Base-by-base conservation (phyloP, 1,140 invertebrate genomes). In the Kradibia gibbosae region DNA sequence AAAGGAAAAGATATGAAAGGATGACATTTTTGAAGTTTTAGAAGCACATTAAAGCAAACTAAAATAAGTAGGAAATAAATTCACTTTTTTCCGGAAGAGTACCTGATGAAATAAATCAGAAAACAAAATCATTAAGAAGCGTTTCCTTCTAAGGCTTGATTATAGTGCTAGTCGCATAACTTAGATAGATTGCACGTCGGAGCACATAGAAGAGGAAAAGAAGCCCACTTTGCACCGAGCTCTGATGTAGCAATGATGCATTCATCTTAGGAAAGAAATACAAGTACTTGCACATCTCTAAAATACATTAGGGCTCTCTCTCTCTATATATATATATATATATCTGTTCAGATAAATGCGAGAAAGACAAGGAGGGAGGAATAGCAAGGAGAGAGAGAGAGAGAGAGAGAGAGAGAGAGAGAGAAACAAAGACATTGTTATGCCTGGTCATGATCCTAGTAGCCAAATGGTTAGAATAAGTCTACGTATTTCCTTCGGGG, bases 241-340 rank as follows among this genome's bases (percentile, higher is more conserved):
- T 7, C 71, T 4, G 15, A 57, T n/a, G 15, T 2, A 8, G 20
- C 42, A 34, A 65, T 67, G 75, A 67, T 36, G 62, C 67, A 78
- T 78, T 55, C 60, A 70, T 78, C 60, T 78, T 55, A 7, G n/a
- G 1, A 31, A 22, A 70, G 70, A 55, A 50, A 48, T 25, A 2
- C 1, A 34, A 28, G 45, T 70, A 65, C 31, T 31, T 10, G 11
- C 2, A 22, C 76, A 53, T 78, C 60, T 39, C 22, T 13, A 11
- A 31, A 20, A 4, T 8, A 48, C 62, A 67, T 78, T 78, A 78
- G 36, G 42, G 55, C 25, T 67, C 34, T n/a, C 15, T 5, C 13
- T n/a, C n/a, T n/a, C n/a, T n/a, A n/a, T n/a, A n/a, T n/a, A n/a
- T n/a, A n/a, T n/a, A n/a, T n/a, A n/a, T n/a, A n/a, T n/a, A n/a